Conservation (phyloP, 2,888 invertebrate species). For the Phasia obesa region DNA sequence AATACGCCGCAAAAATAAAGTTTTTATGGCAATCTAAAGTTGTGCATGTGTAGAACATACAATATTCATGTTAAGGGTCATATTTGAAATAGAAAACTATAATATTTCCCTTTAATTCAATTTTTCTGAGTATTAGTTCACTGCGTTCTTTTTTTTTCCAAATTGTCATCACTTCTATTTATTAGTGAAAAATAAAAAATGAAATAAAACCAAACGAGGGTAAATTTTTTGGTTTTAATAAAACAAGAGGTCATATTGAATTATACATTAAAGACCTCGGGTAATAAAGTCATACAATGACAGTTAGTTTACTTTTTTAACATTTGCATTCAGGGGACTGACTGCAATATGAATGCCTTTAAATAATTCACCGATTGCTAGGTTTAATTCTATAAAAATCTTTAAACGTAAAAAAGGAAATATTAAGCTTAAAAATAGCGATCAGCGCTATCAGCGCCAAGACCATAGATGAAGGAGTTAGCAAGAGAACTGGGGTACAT, state of each 20-base stretch:
- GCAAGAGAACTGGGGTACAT: too few species aligned
- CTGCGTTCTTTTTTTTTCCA: neutral
- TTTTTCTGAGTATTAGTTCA: slow-evolving; percentile 4
- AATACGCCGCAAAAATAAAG: slow-evolving; percentile 30
- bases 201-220: neutral
- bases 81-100: slow-evolving; percentile 14
- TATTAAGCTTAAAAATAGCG: too few species aligned
- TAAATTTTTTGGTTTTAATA: neutral
- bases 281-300: slow-evolving; percentile 11
- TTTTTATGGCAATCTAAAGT: slow-evolving; percentile 17
- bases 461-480: too few species aligned
- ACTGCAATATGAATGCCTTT: too few species aligned
- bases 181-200: slow-evolving; percentile 10
- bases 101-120: slow-evolving; percentile 27
- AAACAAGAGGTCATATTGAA: slow-evolving; percentile 28
- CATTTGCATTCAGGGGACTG: neutral
- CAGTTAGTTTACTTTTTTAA: slow-evolving; percentile 1
- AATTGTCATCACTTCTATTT: slow-evolving; percentile 40
- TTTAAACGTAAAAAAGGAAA: too few species aligned
- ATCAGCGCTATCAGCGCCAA: too few species aligned
- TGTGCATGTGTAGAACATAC: slow-evolving; percentile 42
- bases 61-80: slow-evolving; percentile 52
- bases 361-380: too few species aligned
- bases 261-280: slow-evolving; percentile 7
- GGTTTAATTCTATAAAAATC: too few species aligned